These are phyloP conservation scores for Drosophila grimshawi DNA, from an alignment of 1,140 invertebrate genomes.

Conservation along the genomic window DNA sequence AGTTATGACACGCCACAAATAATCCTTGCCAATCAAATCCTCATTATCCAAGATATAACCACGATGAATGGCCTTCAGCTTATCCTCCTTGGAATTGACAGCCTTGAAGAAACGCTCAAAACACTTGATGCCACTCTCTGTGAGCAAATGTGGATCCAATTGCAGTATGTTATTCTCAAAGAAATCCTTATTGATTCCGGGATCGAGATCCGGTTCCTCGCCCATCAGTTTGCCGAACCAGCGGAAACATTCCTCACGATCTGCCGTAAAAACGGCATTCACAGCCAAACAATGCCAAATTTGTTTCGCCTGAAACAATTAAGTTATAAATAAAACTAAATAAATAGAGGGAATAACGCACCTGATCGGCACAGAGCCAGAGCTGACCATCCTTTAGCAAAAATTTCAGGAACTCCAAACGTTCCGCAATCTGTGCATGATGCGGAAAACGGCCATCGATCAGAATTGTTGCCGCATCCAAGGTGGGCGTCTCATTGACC, in stretches of 20 bases:
- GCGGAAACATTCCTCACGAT: constrained; percentile 98
- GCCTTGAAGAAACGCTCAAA: constrained; percentile 96
- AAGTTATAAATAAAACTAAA: constrained; percentile 11
- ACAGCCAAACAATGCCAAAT: constrained; percentile 99
- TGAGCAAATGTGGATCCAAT: constrained; percentile 95
- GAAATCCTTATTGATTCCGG: constrained; percentile 98
- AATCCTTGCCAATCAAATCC: constrained; percentile 97
- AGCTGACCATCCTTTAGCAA: constrained; percentile 96
- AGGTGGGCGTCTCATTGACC: constrained; percentile 89
- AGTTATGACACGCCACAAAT: constrained; percentile 97
- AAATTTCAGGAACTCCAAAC: constrained; percentile 97
- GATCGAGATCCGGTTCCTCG: constrained; percentile 98
- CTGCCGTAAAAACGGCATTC: constrained; percentile 94
- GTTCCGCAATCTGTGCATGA: constrained; percentile 95
- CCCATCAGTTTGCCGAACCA: constrained; percentile 99
- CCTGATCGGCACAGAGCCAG: constrained; percentile 97
- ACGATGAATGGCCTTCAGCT: constrained; percentile 94
- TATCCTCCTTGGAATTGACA: constrained; percentile 97
- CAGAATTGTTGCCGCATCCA: constrained; percentile 92
- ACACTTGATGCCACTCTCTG: constrained; percentile 97
- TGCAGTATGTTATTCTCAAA: constrained; percentile 98
- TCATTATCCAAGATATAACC: constrained; percentile 92
- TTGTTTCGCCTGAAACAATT: constrained; percentile 89
- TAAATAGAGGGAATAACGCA: constrained; percentile 9
- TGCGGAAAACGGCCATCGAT: constrained; percentile 97